These are phyloP conservation scores for Leptocoma aspasia DNA, from an alignment of 2,113 vertebrate genomes.

Conservation along the genomic window DNA sequence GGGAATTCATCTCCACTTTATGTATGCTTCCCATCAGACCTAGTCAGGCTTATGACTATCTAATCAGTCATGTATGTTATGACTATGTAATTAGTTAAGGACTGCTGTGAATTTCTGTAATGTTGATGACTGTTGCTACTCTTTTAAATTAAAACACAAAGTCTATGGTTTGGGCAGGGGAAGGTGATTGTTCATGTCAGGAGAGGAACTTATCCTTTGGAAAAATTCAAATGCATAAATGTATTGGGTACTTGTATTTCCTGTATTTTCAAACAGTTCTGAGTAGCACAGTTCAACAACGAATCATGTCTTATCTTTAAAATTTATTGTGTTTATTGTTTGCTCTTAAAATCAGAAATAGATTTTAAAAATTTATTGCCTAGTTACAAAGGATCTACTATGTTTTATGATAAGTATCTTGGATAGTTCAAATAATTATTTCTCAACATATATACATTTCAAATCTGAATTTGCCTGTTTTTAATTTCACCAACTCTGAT, in stretches of 20 bases:
- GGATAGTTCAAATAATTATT: neutral
- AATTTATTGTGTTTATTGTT: neutral
- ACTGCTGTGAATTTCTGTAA: neutral
- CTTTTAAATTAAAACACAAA: neutral
- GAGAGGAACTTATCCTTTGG: neutral
- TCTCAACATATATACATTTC: neutral
- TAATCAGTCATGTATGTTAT: neutral
- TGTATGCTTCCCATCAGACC: neutral
- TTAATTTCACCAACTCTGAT: neutral
- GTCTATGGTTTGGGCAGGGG: neutral
- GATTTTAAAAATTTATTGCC: neutral
- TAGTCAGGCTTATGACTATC: neutral
- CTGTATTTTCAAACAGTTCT: neutral
- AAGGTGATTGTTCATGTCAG: neutral
- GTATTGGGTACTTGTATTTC: neutral
- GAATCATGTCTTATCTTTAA: neutral
- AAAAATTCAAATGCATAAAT: neutral
- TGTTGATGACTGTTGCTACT: neutral
- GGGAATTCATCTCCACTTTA: neutral
- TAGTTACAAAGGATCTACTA: neutral
- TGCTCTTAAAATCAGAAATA: neutral
- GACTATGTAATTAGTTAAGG: neutral
- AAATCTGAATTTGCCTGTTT: neutral
- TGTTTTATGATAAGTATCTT: neutral
- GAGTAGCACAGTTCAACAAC: neutral